Percentiles rank a stretch among this genome's conserved stretches.
phyloP scores from a whole-genome alignment of 2,113 vertebrate genomes.

The Macheiramphus alcinus region DNA sequence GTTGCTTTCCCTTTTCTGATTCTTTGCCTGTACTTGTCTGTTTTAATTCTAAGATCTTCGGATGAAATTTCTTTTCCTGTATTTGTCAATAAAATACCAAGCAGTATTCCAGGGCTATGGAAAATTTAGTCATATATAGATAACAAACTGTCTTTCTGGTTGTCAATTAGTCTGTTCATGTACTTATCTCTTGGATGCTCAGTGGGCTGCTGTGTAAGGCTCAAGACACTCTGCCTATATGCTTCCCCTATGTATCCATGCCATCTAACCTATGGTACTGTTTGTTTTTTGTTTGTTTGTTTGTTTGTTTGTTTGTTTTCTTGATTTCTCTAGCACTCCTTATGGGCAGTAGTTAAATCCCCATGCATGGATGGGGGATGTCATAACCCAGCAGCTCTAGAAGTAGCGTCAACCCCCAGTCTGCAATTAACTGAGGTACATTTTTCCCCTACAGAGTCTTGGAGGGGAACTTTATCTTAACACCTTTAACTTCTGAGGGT shows the following conservation, averaged over 20 bases:
- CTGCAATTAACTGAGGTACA: background rate
- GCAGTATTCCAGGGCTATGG: background rate
- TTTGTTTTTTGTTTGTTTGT: background rate
- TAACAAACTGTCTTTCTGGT: background rate
- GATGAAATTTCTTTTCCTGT: background rate
- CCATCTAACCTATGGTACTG: background rate
- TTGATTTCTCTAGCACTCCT: background rate
- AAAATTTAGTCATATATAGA: background rate
- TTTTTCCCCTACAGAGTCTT: background rate
- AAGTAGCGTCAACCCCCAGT: background rate
- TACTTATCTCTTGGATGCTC: background rate
- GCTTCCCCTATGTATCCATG: background rate
- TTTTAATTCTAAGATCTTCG: background rate
- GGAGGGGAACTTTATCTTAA: background rate
- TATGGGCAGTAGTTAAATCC: background rate
- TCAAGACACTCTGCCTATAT: background rate
- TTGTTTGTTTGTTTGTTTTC: background rate
- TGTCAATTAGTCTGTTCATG: background rate
- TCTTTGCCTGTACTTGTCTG: background rate
- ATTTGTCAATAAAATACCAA: background rate
- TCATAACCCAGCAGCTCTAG: background rate
- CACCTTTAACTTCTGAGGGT: background rate
- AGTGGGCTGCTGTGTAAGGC: background rate
- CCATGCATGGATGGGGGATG: background rate
- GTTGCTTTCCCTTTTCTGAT: background rate